phyloP scores from a whole-genome alignment of 2,113 vertebrate genomes.

The Rattus norvegicus region DNA sequence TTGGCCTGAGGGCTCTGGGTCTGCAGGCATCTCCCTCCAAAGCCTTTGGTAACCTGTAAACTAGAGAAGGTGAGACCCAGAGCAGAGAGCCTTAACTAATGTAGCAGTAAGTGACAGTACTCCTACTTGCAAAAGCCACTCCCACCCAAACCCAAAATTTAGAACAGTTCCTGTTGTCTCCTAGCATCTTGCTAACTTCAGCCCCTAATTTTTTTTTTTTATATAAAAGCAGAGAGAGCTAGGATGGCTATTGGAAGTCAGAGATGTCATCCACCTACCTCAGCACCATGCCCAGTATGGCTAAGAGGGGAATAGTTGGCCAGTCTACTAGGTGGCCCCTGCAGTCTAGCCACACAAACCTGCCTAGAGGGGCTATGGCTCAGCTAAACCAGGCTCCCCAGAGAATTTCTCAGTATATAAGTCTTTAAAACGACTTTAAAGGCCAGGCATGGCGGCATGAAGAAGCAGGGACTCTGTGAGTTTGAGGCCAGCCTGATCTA shows the following conservation, averaged over 20 bases:
- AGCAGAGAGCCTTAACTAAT: background rate
- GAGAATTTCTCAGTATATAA: background rate
- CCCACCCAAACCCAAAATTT: background rate
- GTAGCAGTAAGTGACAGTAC: too few species aligned
- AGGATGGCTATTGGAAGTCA: background rate
- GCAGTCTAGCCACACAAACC: background rate
- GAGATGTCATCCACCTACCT: background rate
- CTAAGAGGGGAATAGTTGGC: background rate
- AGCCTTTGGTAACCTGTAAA: background rate
- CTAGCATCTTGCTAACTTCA: too few species aligned
- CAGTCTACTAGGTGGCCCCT: background rate
- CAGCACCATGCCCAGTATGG: accelerated
- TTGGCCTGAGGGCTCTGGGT: background rate
- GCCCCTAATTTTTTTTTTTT: background rate
- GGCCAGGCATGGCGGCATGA: too few species aligned
- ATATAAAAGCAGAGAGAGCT: background rate
- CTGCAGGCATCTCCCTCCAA: background rate
- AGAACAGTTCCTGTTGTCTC: background rate
- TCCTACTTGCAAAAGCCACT: background rate
- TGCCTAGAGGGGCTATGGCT: background rate
- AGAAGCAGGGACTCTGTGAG: background rate
- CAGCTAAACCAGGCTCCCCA: too few species aligned
- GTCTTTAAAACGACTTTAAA: background rate
- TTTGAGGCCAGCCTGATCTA: background rate
- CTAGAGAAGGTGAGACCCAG: background rate